phyloP scores from a whole-genome alignment of 1,140 invertebrate genomes.

The Sinonovacula constricta region DNA sequence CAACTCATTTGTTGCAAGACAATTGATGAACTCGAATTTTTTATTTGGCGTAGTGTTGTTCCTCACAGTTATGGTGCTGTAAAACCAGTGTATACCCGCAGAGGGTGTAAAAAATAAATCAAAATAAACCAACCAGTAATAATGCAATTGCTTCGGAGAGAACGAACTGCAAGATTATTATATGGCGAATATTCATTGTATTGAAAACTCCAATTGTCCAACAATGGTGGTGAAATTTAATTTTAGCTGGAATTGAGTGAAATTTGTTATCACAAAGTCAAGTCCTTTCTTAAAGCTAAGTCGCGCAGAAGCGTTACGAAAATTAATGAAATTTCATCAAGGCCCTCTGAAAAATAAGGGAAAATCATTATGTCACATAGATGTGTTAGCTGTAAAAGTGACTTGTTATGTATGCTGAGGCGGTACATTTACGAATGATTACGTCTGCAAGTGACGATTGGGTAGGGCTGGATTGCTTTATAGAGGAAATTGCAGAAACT shows the following conservation, averaged over 20 bases:
- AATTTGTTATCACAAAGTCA: slow-evolving; percentile 14
- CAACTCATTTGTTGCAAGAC: slow-evolving; percentile 25
- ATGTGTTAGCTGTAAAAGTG: slow-evolving; percentile 33
- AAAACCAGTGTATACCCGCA: slow-evolving; percentile 4
- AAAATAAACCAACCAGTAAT: too few relatives aligned
- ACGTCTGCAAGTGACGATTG: slow-evolving; percentile 6
- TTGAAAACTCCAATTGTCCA: slow-evolving; percentile 22
- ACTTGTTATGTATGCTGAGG: slow-evolving; percentile 34
- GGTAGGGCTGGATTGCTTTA: neutral
- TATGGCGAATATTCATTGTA: slow-evolving; percentile 42
- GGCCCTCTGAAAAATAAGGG: too few relatives aligned
- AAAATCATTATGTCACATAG: slow-evolving; percentile 27
- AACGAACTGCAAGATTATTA: slow-evolving; percentile 42
- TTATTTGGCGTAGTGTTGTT: slow-evolving; percentile 12
- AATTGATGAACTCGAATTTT: slow-evolving; percentile 23
- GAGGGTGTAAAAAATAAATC: slow-evolving; percentile 11
- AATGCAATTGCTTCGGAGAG: slow-evolving; percentile 41
- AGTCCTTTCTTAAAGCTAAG: slow-evolving; percentile 17
- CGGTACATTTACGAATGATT: slow-evolving; percentile 18
- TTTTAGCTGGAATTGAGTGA: slow-evolving; percentile 38
- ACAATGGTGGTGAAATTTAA: slow-evolving; percentile 39
- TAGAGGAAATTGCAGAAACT: slow-evolving; percentile 8
- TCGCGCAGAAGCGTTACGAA: slow-evolving; percentile 42
- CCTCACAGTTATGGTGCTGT: slow-evolving; percentile 35
- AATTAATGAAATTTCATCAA: slow-evolving; percentile 51